phyloP scores from a whole-genome alignment of 2,797 vertebrate genomes.

The Poecilia gillii region DNA sequence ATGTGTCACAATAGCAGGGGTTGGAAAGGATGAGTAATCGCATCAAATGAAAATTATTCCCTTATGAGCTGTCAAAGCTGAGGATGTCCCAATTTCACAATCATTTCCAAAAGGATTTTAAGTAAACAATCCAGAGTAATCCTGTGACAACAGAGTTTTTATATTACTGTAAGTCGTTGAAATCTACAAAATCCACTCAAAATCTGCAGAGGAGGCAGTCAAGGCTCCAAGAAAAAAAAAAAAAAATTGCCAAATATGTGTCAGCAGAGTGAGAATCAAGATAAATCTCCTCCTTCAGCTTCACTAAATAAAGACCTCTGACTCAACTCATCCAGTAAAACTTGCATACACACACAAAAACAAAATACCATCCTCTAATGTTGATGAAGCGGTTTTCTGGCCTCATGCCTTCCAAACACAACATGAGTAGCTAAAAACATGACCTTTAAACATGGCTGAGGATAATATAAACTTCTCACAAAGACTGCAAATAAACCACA shows the following conservation, averaged over 20 bases:
- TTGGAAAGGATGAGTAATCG: neutral
- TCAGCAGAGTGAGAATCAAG: constrained; percentile 40
- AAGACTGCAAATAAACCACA: constrained; percentile 14
- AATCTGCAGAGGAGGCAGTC: constrained; percentile 7
- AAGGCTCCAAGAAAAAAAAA: neutral
- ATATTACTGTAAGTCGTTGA: neutral
- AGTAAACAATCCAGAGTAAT: neutral
- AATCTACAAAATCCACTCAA: constrained; percentile 21
- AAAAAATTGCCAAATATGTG: constrained; percentile 24
- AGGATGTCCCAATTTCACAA: neutral
- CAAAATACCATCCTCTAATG: constrained; percentile 31
- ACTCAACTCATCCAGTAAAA: constrained; percentile 43
- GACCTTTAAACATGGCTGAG: constrained; percentile 19
- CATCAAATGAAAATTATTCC: neutral
- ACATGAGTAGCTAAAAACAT: constrained; percentile 9
- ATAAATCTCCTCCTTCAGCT: constrained; percentile 43
- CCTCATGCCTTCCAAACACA: constrained; percentile 14
- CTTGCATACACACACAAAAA: constrained; percentile 1
- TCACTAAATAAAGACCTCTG: constrained; percentile 52
- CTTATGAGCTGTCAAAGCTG: neutral
- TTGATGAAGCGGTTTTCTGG: constrained; percentile 21
- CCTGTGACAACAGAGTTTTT: neutral
- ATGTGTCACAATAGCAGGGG: neutral
- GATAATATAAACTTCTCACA: constrained; percentile 32
- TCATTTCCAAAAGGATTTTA: neutral